Base-by-base conservation (phyloP, 2,113 vertebrate species). In the Gambusia holbrooki region DNA sequence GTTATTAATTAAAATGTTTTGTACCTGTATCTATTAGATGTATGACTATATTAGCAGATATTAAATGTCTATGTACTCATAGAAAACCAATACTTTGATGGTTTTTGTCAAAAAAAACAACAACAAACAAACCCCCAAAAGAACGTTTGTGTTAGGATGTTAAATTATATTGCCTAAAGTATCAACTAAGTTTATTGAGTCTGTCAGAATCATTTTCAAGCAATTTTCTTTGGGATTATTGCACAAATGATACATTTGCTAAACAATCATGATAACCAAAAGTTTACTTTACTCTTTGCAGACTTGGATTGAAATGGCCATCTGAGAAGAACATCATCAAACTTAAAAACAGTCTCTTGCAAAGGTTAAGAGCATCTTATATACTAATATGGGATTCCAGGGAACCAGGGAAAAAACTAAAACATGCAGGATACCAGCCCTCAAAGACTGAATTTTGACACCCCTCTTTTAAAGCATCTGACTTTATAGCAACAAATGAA, bases 401-500 rank as follows among this genome's bases (percentile, higher is more conserved):
- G 35, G 35, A 37, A 37, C 35, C 35, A 11, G 10, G 2, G 10
- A 37, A 37, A 37, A 12, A 0, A 37, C 35, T 37, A 37, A 37
- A 37, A 37, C 35, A 37, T 37, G 35, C 35, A 37, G 35, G 35
- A 37, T 37, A 12, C 35, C 35, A 37, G 35, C 35, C 35, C 35
- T 37, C 35, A 37, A 12, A 37, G 35, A 37, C 35, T 37, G 10
- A 37, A 37, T 12, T 12, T 37, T 0, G 10, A 37, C 35, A 37
- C 35, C 35, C 35, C 10, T 37, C 35, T 58, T 9, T 58, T 58
- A n/a, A 3, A 58, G 27, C 17, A 58, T 1, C 3, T 25, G 35
- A 8, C 33, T 10, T 22, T 69, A 22, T 64, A 25, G 40, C 45
- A 63, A 61, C 63, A 74, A 13, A 79, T 71, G 60, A 63, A 25